Evolutionary conservation across 2,888 invertebrate species (phyloP).

Genomic region (Rhagium mordax): DNA sequence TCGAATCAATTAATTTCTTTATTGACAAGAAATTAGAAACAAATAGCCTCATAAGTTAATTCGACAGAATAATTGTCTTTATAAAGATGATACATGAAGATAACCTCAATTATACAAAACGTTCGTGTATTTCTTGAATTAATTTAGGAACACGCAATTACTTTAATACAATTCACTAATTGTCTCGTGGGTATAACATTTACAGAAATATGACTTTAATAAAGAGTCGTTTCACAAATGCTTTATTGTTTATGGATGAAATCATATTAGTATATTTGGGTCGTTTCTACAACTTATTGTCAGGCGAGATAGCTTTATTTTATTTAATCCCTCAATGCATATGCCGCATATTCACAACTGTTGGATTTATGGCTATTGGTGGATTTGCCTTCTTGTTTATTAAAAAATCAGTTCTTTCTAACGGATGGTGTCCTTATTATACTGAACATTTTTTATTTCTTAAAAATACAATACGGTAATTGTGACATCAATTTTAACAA

Average conservation of each 20-base stretch:
- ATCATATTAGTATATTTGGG: background rate
- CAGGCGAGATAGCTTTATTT: too few species aligned
- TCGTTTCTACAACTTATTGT: too few species aligned
- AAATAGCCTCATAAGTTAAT: background rate
- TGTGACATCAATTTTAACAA: too few species aligned
- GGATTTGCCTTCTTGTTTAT: too few species aligned
- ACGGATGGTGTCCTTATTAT: too few species aligned
- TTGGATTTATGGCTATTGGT: too few species aligned
- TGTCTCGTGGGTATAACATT: constrained; percentile 21
- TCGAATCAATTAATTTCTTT: background rate
- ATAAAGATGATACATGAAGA: constrained; percentile 16
- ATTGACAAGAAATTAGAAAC: background rate
- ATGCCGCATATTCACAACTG: too few species aligned
- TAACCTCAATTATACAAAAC: constrained; percentile 23
- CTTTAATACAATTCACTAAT: constrained; percentile 25
- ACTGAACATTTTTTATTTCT: too few species aligned
- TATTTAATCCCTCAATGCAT: too few species aligned
- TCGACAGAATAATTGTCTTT: background rate
- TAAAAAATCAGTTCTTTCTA: too few species aligned
- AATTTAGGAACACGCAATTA: constrained; percentile 26
- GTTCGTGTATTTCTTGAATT: constrained; percentile 26
- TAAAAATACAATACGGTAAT: too few species aligned
- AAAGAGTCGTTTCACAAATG: constrained; percentile 16
- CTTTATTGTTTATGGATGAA: constrained; percentile 6
- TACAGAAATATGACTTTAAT: constrained; percentile 21